A percentile compares a stretch with the other conserved stretches of the same genome.
Evolutionary conservation across 2,888 invertebrate genomes (phyloP).

Genomic region (Spisula solida): DNA sequence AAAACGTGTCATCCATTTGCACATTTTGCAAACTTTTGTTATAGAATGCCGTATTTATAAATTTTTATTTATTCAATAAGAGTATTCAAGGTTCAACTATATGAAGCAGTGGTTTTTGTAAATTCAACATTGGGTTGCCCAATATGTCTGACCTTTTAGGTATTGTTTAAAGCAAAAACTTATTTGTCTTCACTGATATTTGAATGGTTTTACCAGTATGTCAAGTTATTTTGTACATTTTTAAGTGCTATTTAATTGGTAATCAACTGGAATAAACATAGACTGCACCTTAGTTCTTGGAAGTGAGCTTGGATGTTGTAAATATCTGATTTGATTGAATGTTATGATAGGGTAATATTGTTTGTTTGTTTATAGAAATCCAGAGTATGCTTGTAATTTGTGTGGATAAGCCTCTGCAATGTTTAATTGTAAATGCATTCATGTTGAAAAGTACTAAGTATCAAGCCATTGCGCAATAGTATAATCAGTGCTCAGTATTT

Average conservation of each 20-base stretch:
- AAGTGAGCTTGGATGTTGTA: background rate
- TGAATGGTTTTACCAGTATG: background rate
- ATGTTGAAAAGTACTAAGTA: background rate
- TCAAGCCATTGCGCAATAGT: background rate
- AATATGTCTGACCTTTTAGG: background rate
- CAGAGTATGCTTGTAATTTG: background rate
- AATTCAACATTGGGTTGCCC: too few species aligned
- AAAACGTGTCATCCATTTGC: too few species aligned
- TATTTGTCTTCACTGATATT: background rate
- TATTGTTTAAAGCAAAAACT: background rate
- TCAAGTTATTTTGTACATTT: background rate
- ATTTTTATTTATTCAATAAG: too few species aligned
- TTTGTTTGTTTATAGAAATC: conserved; percentile 13
- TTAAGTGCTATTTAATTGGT: background rate
- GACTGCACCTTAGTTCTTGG: background rate
- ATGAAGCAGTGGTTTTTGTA: too few species aligned
- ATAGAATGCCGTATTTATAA: too few species aligned
- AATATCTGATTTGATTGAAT: background rate
- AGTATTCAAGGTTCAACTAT: too few species aligned
- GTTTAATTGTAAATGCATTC: background rate
- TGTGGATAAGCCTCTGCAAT: background rate
- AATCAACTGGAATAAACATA: background rate
- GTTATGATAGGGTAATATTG: background rate
- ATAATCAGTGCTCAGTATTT: background rate
- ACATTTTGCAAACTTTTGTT: too few species aligned